Conservation (phyloP, 2,888 invertebrate species). For the Chloroclysta siterata region DNA sequence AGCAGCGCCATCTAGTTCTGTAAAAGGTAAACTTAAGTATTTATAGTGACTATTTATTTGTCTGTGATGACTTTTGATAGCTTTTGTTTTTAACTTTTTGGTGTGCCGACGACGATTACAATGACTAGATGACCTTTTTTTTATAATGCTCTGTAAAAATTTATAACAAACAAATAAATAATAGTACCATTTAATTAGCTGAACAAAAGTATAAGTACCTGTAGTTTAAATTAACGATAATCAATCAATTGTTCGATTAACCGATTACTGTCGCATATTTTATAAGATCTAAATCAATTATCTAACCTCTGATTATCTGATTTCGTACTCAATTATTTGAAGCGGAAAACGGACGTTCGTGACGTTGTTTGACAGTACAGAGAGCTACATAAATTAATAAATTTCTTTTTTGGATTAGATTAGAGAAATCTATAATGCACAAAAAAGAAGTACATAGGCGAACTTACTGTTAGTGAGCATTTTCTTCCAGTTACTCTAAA, state of each 20-base stretch:
- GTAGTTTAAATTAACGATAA: neutral
- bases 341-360: constrained; percentile 24
- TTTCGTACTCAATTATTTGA: constrained; percentile 42
- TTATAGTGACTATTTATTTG: neutral
- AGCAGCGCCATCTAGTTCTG: constrained; percentile 20
- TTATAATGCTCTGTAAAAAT: too few species aligned
- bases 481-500: too few species aligned
- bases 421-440: too few species aligned
- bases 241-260: neutral
- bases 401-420: neutral
- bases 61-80: neutral
- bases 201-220: neutral
- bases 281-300: constrained; percentile 18
- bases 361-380: constrained; percentile 4
- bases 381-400: neutral
- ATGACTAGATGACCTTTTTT: too few species aligned
- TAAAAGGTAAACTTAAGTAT: constrained; percentile 2
- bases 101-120: too few species aligned
- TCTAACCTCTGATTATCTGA: constrained; percentile 30
- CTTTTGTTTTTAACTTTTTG: too few species aligned
- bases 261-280: constrained; percentile 25
- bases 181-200: too few species aligned
- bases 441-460: too few species aligned
- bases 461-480: too few species aligned
- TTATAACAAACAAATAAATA: too few species aligned